Conservation (phyloP, 92 coral and sea anemone genomes). For the Montipora capitata region DNA sequence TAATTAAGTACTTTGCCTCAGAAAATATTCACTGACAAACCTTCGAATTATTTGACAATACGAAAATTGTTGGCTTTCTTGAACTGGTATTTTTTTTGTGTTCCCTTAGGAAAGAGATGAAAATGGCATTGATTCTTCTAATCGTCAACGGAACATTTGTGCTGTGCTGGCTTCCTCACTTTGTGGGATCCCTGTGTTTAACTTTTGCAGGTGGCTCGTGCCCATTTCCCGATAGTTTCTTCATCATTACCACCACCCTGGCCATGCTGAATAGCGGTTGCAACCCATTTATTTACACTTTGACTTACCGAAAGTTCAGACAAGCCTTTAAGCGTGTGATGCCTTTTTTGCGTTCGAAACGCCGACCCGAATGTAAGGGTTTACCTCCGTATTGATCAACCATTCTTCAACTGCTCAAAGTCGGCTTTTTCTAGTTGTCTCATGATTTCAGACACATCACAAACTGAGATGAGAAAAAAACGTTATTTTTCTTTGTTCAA, state of each 20-base stretch:
- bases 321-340: slow-evolving; percentile 49
- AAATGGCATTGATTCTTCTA: slow-evolving; percentile 58
- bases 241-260: slow-evolving; percentile 64
- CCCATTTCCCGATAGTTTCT: slow-evolving; percentile 67
- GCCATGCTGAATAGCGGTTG: slow-evolving; percentile 81
- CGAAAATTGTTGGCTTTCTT: not conserved
- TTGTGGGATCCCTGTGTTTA: slow-evolving; percentile 69
- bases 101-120: slow-evolving; percentile 66
- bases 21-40: too few species aligned
- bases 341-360: slow-evolving; percentile 20
- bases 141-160: slow-evolving; percentile 69
- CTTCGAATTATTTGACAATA: too few species aligned
- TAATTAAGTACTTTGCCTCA: too few species aligned
- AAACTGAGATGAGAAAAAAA: too few species aligned
- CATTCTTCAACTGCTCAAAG: not conserved
- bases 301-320: slow-evolving; percentile 62
- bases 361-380: not conserved
- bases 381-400: not conserved
- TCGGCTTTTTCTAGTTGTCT: not conserved
- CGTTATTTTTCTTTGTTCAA: too few species aligned
- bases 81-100: too few species aligned
- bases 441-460: too few species aligned
- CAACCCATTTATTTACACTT: slow-evolving; percentile 73
- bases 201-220: slow-evolving; percentile 54
- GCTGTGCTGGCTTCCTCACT: slow-evolving; percentile 74